These are phyloP conservation scores for Fundulus diaphanus DNA, from an alignment of 2,797 vertebrate genomes.

Conservation along the genomic window DNA sequence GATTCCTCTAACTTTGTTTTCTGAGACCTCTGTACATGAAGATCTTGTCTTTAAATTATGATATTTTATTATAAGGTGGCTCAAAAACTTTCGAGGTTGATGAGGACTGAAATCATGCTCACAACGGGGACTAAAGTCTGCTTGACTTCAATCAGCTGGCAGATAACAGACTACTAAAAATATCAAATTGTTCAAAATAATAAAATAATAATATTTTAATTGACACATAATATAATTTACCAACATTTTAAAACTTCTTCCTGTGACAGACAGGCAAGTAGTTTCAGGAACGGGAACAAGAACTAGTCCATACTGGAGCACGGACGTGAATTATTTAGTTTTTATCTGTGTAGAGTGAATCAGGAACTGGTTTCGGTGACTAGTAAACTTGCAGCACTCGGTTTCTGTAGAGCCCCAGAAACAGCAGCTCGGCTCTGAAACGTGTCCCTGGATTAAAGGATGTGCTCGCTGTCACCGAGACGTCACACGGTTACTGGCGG, in stretches of 20 bases:
- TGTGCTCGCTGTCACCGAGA: background rate
- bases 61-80: background rate
- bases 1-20: too few species aligned
- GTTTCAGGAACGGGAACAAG: background rate
- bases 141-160: too few species aligned
- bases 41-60: background rate
- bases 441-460: background rate
- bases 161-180: too few species aligned
- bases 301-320: background rate
- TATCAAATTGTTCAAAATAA: too few species aligned
- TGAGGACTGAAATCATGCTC: too few species aligned
- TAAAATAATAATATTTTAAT: too few species aligned
- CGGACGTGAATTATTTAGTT: background rate
- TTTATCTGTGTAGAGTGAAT: background rate
- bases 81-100: background rate
- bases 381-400: background rate
- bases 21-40: background rate
- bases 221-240: too few species aligned
- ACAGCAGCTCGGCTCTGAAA: background rate
- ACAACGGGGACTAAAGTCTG: too few species aligned
- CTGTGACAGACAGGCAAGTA: too few species aligned
- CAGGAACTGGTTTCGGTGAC: background rate
- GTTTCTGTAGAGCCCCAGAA: background rate
- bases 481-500: background rate
- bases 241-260: too few species aligned